These are phyloP conservation scores for Cyanocitta stelleri DNA, from an alignment of 2,113 vertebrate species.

Conservation along the genomic window DNA sequence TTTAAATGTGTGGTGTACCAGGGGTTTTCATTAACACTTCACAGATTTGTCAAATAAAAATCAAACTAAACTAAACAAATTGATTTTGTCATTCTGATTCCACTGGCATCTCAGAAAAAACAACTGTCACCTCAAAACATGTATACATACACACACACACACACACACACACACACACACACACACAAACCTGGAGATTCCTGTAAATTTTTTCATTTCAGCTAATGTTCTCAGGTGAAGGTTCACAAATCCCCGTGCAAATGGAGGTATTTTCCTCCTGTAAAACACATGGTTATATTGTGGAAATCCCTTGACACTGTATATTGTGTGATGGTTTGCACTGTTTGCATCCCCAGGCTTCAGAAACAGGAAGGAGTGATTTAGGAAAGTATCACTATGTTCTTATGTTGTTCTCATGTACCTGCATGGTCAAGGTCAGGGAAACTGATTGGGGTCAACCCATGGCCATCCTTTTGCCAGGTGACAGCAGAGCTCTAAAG, in stretches of 20 bases:
- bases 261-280: neutral
- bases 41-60: neutral
- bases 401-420: neutral
- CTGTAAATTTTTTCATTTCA: neutral
- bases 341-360: neutral
- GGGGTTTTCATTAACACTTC: neutral
- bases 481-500: neutral
- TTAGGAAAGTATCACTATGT: neutral
- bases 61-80: neutral
- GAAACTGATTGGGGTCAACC: neutral
- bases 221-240: neutral
- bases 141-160: neutral
- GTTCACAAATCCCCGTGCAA: neutral
- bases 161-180: neutral
- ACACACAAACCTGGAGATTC: neutral
- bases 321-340: neutral
- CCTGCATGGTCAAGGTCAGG: neutral
- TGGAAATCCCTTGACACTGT: neutral
- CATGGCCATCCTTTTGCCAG: neutral
- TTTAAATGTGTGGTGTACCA: neutral
- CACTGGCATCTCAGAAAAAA: neutral
- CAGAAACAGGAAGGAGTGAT: neutral
- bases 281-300: neutral
- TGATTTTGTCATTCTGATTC: neutral
- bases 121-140: neutral